Evolutionary conservation across 2,888 invertebrate genomes (phyloP), one percentile per base, ranked within the genome.

Genomic region (Dryococelus australis): DNA sequence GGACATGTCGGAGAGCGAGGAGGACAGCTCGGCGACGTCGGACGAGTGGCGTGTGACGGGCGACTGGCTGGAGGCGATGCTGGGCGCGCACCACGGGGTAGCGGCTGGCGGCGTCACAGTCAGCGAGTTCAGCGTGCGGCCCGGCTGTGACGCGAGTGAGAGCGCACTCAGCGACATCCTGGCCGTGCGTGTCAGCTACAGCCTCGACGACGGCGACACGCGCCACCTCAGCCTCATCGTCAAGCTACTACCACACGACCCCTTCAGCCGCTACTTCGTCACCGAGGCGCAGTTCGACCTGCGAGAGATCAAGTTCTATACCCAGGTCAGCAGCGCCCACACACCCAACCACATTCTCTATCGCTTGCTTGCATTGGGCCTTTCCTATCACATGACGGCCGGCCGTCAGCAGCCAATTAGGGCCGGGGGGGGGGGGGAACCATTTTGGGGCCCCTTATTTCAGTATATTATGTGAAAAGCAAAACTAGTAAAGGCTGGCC

Each of bases 211-310:
- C 47, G 85, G 78, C 47, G 88, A 91, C 92, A 90, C 87, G 84
- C 91, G 90, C 89, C 89, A 84, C 87, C 91, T 94, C 65, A 93
- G 92, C 92, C 92, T 97, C 86, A 95, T 97, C 89, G 95, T 97
- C 88, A 97, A 97, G 92, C 93, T 97, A 85, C 94, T 97, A 47
- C 97, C 97, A 0, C 94, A 95, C 90, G 97, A 97, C 91, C 96
- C 96, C 0, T 97, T 96, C 92, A 96, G 96, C 88, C 93, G 97
- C 87, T 95, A 95, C 90, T 97, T 97, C 92, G 96, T 97, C 88
- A 96, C 96, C 43, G 96, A 97, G 91, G 96, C 96, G 0, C 96
- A 97, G 91, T 97, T 97, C 91, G 97, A 97, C 92, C 94, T 96
- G 9, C 93, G 97, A 88, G 97, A 97, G 92, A 97, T 97, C 90